phyloP scores from a whole-genome alignment of 2,113 vertebrate genomes.

The Zingel zingel region DNA sequence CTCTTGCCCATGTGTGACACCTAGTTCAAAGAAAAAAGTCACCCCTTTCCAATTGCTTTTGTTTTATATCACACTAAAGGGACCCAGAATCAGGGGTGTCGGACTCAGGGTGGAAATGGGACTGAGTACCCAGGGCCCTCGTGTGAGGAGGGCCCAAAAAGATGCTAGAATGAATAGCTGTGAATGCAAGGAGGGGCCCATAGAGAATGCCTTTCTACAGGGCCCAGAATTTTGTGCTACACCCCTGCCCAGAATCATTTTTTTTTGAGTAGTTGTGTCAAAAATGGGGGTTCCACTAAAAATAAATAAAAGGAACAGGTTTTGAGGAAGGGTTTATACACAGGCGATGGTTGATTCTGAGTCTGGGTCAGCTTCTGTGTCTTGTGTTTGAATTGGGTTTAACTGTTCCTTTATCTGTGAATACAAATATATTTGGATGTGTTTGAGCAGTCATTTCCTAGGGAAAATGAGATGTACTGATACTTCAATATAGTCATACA shows the following conservation, averaged over 20 bases:
- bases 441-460: neutral
- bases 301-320: neutral
- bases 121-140: too few relatives aligned
- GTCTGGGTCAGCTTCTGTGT: constrained; percentile 50
- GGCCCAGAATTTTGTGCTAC: too few relatives aligned
- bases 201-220: too few relatives aligned
- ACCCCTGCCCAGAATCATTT: constrained; percentile 19
- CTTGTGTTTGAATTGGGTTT: constrained; percentile 24
- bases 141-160: too few relatives aligned
- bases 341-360: constrained; percentile 5
- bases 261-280: neutral
- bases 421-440: neutral
- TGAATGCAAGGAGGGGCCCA: too few relatives aligned
- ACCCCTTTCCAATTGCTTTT: neutral
- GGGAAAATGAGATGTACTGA: neutral
- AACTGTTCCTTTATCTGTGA: neutral
- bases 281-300: neutral
- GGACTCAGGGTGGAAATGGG: too few relatives aligned
- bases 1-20: constrained; percentile 55
- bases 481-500: neutral
- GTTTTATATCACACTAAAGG: neutral
- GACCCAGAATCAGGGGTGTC: too few relatives aligned
- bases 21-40: constrained; percentile 48
- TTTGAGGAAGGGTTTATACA: neutral
- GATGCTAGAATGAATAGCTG: too few relatives aligned